Base-by-base conservation (phyloP, 2,113 vertebrate species). In the Pedionomus torquatus region DNA sequence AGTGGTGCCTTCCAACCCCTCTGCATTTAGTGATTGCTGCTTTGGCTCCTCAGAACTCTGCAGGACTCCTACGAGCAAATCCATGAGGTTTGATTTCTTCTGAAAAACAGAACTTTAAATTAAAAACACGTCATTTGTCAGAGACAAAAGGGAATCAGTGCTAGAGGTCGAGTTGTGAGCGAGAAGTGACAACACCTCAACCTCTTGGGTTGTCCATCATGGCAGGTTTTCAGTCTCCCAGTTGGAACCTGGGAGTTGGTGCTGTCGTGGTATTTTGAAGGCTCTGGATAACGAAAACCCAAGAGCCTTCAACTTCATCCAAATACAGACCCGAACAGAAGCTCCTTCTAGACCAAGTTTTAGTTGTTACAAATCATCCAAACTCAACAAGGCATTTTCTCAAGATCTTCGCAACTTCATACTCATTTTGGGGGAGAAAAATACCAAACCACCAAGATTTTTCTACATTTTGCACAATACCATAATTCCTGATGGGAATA, bases 151-250 rank as follows among this genome's bases (percentile, higher is more conserved):
- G 2, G 33, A 14, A 21, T 17, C 3, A 2, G 46, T 31, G 30
- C n/a, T 18, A 18, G n/a, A 0, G 28, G 26, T 66, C 17, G 51
- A 46, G 28, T 6, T n/a, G 18, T 9, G 58, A 37, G 35, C 7
- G 13, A 21, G 24, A 46, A 15, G 52, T 23, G 9, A 10, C 0
- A 4, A 8, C 5, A 3, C 6, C 61, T n/a, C 61, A 39, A 63
- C 15, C 31, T 23, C 54, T 37, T 12, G 23, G 14, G 7, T 8
- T 20, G 26, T 6, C 41, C 5, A 0, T 55, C 33, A 41, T 43
- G 33, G 11, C 25, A 3, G 8, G 2, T 31, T 68, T 41, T 35
- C 12, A 9, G 26, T 24, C 19, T 44, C 28, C 7, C 8, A 24
- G 24, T 28, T 33, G 41, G 37, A n/a, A 72, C 10, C 2, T 12